Evolutionary conservation across 1,140 invertebrate species (phyloP).

Genomic region (Eciton burchellii): DNA sequence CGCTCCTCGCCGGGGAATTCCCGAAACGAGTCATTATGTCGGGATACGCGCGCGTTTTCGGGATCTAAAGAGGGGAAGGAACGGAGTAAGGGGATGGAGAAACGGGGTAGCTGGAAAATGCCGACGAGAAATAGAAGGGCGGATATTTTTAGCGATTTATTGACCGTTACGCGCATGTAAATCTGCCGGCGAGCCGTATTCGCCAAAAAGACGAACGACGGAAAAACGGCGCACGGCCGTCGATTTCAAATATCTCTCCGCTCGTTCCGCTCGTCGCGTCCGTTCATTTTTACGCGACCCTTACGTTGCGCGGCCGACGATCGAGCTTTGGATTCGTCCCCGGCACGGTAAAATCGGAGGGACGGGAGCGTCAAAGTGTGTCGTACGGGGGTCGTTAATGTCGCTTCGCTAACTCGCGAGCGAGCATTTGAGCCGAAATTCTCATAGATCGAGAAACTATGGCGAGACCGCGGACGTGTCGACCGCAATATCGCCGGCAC

Average conservation of each 20-base stretch:
- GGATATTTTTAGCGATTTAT: constrained; percentile 74
- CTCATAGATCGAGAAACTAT: constrained; percentile 43
- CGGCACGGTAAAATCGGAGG: constrained; percentile 7
- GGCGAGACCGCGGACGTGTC: constrained; percentile 13
- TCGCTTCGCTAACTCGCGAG: constrained; percentile 48
- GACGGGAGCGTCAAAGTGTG: constrained; percentile 50
- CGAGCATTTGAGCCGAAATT: constrained; percentile 41
- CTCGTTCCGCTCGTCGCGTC: neutral
- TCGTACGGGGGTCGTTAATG: constrained; percentile 51
- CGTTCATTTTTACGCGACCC: constrained; percentile 60
- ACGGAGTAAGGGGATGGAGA: constrained; percentile 8
- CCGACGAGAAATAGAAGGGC: constrained; percentile 50
- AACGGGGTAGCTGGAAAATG: constrained; percentile 68
- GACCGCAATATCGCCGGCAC: constrained; percentile 8
- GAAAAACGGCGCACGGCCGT: constrained; percentile 32
- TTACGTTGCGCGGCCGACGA: constrained; percentile 46
- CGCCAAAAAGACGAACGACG: constrained; percentile 54
- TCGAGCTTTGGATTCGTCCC: constrained; percentile 53
- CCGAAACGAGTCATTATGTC: constrained; percentile 36
- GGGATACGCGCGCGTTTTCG: constrained; percentile 26
- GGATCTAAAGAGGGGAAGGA: constrained; percentile 20
- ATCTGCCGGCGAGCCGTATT: constrained; percentile 58
- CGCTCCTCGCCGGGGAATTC: no score
- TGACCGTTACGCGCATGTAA: constrained; percentile 71
- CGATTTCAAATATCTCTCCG: constrained; percentile 68